Evolutionary conservation across 2,113 vertebrate genomes (phyloP).

Genomic region (Motacilla alba): DNA sequence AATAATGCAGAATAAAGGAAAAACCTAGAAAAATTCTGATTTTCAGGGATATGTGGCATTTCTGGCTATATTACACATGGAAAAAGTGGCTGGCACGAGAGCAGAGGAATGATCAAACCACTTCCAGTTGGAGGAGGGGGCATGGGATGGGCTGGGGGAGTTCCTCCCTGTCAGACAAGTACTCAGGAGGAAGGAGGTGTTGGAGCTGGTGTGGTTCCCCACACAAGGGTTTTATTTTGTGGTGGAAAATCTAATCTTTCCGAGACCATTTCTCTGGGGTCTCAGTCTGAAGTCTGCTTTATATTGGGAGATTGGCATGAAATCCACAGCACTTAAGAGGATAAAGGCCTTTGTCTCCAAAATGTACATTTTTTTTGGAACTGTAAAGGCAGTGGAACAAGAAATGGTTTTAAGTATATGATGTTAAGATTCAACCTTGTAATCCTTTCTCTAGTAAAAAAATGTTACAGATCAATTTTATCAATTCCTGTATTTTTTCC

Average conservation of each 20-base stretch:
- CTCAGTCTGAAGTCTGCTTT: conserved; percentile 43
- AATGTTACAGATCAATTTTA: conserved; percentile 7
- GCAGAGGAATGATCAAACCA: background rate
- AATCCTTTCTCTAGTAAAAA: conserved; percentile 33
- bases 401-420: conserved; percentile 13
- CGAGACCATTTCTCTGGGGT: conserved; percentile 7
- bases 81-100: background rate
- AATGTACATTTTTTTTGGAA: background rate
- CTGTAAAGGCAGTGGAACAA: conserved; percentile 13
- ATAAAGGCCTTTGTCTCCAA: conserved; percentile 59
- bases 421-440: background rate
- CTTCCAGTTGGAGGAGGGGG: background rate
- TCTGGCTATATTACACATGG: background rate
- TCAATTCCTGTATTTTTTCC: background rate
- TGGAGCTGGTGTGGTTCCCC: background rate
- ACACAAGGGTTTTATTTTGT: conserved; percentile 12
- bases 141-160: background rate
- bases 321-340: conserved; percentile 35
- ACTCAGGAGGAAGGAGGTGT: background rate
- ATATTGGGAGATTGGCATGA: conserved; percentile 51
- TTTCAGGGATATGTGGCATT: background rate
- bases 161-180: background rate
- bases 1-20: background rate
- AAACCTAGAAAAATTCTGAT: background rate
- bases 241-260: conserved; percentile 43